Evolutionary conservation across 2,797 vertebrate genomes (phyloP).

Genomic region (Gobionotothen gibberifrons): DNA sequence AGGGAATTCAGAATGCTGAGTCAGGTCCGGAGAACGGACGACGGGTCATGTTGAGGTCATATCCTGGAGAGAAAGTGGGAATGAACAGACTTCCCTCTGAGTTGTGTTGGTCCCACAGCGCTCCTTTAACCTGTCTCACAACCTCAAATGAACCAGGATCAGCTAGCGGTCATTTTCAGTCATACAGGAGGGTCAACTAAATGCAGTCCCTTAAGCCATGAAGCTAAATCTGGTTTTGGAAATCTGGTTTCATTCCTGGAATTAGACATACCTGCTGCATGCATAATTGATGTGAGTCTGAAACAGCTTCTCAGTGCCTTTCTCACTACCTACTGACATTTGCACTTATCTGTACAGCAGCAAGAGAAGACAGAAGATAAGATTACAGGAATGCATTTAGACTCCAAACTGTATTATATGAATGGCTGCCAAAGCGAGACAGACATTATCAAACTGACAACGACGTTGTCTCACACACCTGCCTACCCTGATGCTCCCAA

Average conservation of each 20-base stretch:
- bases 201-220: slow-evolving; percentile 9
- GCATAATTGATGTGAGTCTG: neutral
- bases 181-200: slow-evolving; percentile 53
- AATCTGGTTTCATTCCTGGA: neutral
- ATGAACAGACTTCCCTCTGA: slow-evolving; percentile 53
- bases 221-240: slow-evolving; percentile 32
- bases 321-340: slow-evolving; percentile 1
- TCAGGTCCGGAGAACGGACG: slow-evolving; percentile 67
- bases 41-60: slow-evolving; percentile 65
- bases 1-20: slow-evolving; percentile 68
- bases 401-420: neutral
- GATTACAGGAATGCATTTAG: neutral
- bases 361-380: neutral
- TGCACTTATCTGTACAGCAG: neutral
- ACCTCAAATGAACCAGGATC: slow-evolving; percentile 52
- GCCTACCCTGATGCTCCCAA: neutral
- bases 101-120: slow-evolving; percentile 42
- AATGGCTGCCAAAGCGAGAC: neutral
- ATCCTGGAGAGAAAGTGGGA: slow-evolving; percentile 70
- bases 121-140: slow-evolving; percentile 70
- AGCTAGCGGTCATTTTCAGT: slow-evolving; percentile 29
- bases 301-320: neutral
- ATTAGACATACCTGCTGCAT: neutral
- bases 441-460: neutral
- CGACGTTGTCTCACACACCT: neutral